These are phyloP conservation scores for Chromis chromis DNA, from an alignment of 2,797 vertebrate genomes.

Conservation along the genomic window DNA sequence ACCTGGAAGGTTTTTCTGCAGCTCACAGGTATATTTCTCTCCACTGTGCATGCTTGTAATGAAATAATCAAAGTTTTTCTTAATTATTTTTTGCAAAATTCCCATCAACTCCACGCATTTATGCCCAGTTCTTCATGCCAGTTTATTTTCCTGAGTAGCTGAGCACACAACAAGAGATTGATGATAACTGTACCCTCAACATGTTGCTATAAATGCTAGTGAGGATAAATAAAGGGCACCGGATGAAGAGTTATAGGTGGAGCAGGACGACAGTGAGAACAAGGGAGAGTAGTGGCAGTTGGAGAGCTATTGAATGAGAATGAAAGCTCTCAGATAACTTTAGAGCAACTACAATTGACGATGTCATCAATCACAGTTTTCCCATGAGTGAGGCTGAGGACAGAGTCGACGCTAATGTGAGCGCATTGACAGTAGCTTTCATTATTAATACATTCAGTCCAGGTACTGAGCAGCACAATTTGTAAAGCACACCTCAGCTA, in stretches of 20 bases:
- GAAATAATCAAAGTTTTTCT: background rate
- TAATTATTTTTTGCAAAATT: constrained; percentile 11
- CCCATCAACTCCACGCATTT: background rate
- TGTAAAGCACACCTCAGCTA: constrained; percentile 4
- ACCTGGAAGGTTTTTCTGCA: constrained; percentile 5
- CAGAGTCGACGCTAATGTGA: constrained; percentile 27
- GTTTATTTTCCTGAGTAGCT: background rate
- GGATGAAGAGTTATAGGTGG: constrained; percentile 1
- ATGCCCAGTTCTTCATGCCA: background rate
- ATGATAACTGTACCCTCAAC: background rate
- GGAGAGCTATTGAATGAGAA: constrained; percentile 8
- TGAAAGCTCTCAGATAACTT: constrained; percentile 39
- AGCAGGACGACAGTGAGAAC: background rate
- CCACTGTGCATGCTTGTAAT: background rate
- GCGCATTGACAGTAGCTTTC: constrained; percentile 15
- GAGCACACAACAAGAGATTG: background rate
- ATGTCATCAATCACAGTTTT: constrained; percentile 38
- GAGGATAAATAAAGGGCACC: constrained; percentile 5
- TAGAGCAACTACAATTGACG: constrained; percentile 24
- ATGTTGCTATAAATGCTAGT: background rate
- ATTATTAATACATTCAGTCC: constrained; percentile 40
- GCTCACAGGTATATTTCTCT: background rate
- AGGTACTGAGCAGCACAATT: constrained; percentile 24
- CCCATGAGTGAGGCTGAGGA: constrained; percentile 8
- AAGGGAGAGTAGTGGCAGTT: constrained; percentile 2